phyloP scores from a whole-genome alignment of 1,140 invertebrate species.

The Magallana ariakensis region DNA sequence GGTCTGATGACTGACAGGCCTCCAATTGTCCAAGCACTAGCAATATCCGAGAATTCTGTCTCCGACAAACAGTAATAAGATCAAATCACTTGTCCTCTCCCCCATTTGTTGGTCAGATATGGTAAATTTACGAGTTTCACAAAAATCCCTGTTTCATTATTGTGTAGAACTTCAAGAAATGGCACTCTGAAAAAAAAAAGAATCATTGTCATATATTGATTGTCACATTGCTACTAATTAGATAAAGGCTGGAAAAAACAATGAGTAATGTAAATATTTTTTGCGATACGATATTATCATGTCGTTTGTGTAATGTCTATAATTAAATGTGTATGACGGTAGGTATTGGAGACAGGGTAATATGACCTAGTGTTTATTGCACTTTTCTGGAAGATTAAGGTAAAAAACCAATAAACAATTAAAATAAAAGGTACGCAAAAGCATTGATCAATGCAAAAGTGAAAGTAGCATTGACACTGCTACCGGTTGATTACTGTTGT shows the following conservation, averaged over 20 bases:
- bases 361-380: too few relatives aligned
- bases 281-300: conserved; percentile 15
- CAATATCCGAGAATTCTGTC: not conserved
- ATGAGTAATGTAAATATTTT: conserved; percentile 34
- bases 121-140: too few relatives aligned
- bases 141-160: too few relatives aligned
- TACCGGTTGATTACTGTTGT: too few relatives aligned
- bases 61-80: not conserved
- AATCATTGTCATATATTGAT: not conserved
- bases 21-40: not conserved
- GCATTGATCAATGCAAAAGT: too few relatives aligned
- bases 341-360: not conserved
- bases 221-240: not conserved
- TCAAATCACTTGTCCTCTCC: not conserved
- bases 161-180: not conserved
- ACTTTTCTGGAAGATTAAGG: too few relatives aligned
- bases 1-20: not conserved
- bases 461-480: too few relatives aligned
- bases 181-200: not conserved
- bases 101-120: not conserved
- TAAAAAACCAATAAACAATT: too few relatives aligned
- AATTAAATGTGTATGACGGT: not conserved
- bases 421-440: too few relatives aligned
- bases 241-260: conserved; percentile 16
- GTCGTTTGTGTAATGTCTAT: not conserved